Conservation (phyloP, 2,113 vertebrate genomes). For the Lycaon pictus region DNA sequence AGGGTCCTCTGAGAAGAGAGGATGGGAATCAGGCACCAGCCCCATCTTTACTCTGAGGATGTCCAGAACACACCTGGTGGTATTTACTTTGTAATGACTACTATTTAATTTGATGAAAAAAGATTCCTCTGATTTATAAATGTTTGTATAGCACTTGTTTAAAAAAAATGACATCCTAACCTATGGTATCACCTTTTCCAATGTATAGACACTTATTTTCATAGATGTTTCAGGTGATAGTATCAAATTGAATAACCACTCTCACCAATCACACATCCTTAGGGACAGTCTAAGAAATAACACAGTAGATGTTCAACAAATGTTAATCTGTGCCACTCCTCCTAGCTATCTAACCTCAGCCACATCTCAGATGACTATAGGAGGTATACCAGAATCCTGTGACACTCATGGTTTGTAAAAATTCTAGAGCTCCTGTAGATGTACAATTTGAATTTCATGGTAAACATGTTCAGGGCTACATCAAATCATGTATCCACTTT, state of each 20-base stretch:
- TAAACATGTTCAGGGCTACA: neutral
- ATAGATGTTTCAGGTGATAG: neutral
- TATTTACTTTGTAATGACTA: constrained; percentile 42
- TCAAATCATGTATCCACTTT: neutral
- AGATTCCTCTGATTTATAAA: constrained; percentile 5
- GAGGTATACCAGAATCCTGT: neutral
- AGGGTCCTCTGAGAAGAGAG: neutral
- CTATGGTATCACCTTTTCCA: neutral
- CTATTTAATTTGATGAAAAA: neutral
- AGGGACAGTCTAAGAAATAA: neutral
- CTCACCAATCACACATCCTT: neutral
- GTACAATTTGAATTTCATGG: constrained; percentile 47
- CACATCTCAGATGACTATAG: neutral
- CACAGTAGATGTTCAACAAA: neutral
- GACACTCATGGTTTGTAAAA: neutral
- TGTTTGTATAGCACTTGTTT: neutral
- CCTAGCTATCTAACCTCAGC: neutral
- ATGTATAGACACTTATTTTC: neutral
- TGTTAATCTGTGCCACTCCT: neutral
- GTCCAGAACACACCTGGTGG: neutral
- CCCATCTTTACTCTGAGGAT: neutral
- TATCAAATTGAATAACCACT: neutral
- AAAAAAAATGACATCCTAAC: neutral
- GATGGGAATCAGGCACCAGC: neutral
- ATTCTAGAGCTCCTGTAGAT: neutral